Evolutionary conservation across 1,140 invertebrate genomes (phyloP).

Genomic region (Cotesia typhae): DNA sequence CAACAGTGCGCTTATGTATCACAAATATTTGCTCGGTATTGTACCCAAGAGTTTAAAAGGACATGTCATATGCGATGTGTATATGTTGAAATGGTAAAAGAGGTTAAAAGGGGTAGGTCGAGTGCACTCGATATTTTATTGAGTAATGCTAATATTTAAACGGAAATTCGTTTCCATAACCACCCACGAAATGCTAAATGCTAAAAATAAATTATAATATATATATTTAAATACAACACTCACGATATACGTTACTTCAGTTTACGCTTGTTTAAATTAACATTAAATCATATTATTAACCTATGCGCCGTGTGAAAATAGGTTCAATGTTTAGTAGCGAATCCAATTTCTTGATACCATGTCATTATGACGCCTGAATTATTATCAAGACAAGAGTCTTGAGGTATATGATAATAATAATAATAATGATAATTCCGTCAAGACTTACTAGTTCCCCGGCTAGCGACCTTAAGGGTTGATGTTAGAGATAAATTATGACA

Average conservation of each 20-base stretch:
- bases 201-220: too few relatives aligned
- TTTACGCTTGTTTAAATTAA: background rate
- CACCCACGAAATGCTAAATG: too few relatives aligned
- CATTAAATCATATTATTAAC: background rate
- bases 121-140: background rate
- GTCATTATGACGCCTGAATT: constrained; percentile 12
- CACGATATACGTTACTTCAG: background rate
- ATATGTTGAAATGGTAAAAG: background rate
- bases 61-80: background rate
- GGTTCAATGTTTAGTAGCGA: background rate
- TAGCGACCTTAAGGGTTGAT: constrained; percentile 1
- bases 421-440: constrained; percentile 2
- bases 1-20: too few relatives aligned
- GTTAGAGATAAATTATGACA: constrained; percentile 16
- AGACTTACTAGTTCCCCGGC: background rate
- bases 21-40: too few relatives aligned
- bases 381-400: constrained; percentile 1
- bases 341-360: constrained; percentile 6
- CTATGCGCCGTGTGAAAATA: background rate
- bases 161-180: too few relatives aligned
- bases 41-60: too few relatives aligned
- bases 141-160: background rate
- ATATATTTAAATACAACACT: background rate
- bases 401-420: background rate
- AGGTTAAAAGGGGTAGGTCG: background rate